Conservation (phyloP, 2,797 vertebrate species). For the Galagoides demidoff region DNA sequence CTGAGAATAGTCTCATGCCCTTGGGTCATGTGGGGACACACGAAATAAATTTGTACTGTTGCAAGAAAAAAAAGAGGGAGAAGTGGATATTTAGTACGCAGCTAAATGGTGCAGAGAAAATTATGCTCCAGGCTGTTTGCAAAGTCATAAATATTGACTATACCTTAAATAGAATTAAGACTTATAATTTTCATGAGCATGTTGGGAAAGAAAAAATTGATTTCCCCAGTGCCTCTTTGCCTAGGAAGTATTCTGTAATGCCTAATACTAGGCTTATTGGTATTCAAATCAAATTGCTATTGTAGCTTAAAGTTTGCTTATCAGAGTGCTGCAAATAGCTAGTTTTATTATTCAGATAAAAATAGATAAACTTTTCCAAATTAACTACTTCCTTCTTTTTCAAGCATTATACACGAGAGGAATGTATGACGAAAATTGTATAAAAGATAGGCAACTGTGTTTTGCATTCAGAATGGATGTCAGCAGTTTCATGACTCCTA, state of each 20-base stretch:
- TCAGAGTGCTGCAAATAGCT: neutral
- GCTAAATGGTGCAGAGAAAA: neutral
- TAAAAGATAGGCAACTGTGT: neutral
- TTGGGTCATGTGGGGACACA: neutral
- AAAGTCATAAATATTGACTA: slow-evolving; percentile 13
- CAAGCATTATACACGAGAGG: neutral
- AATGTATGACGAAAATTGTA: neutral
- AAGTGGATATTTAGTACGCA: neutral
- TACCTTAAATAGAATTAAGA: neutral
- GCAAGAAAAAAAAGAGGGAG: neutral
- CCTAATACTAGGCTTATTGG: neutral
- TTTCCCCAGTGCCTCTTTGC: neutral
- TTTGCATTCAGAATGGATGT: neutral
- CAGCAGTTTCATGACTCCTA: slow-evolving; percentile 22
- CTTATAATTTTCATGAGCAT: neutral
- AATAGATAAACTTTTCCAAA: neutral
- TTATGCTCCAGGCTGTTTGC: neutral
- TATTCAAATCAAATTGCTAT: slow-evolving; percentile 48
- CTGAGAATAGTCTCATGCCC: neutral
- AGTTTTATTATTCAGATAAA: slow-evolving; percentile 43
- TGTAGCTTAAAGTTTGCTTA: slow-evolving; percentile 13
- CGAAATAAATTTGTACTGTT: neutral
- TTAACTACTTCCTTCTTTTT: neutral
- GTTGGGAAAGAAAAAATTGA: neutral
- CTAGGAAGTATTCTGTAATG: slow-evolving; percentile 6